A percentile compares a stretch with the other conserved stretches of the same genome.
phyloP scores from a whole-genome alignment of 2,113 vertebrate genomes.

The Albula glossodonta region DNA sequence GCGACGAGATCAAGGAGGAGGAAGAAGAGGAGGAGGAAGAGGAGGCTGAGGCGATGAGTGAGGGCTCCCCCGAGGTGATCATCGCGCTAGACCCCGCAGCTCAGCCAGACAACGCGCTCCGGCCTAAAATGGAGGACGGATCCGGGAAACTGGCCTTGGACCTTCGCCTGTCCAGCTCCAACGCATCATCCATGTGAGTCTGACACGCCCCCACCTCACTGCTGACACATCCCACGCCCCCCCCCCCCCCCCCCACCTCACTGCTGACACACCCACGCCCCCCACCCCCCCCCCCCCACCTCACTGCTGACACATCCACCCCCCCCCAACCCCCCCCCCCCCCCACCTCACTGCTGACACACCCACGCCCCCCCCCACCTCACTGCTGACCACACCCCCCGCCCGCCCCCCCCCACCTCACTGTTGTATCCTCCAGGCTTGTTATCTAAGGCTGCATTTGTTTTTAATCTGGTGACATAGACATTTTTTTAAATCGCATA shows the following conservation, averaged over 20 bases:
- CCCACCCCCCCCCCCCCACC: too few relatives aligned
- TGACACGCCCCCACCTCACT: not conserved
- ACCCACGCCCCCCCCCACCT: not conserved
- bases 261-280: not conserved
- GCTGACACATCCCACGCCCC: not conserved
- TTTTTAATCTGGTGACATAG: too few relatives aligned
- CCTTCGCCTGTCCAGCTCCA: slow-evolving; percentile 87
- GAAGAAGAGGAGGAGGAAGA: slow-evolving; percentile 60
- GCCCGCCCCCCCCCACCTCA: too few relatives aligned
- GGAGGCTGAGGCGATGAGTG: slow-evolving; percentile 64
- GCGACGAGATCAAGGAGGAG: slow-evolving; percentile 89
- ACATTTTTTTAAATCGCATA: too few relatives aligned
- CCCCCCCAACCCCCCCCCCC: too few relatives aligned
- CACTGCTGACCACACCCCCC: too few relatives aligned
- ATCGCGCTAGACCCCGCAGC: slow-evolving; percentile 78
- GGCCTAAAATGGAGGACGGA: slow-evolving; percentile 78
- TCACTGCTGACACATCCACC: too few relatives aligned
- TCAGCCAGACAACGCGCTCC: slow-evolving; percentile 69
- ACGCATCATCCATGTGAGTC: slow-evolving; percentile 89
- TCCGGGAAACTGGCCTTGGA: slow-evolving; percentile 86
- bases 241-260: not conserved
- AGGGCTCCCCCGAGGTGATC: slow-evolving; percentile 74
- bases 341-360: not conserved
- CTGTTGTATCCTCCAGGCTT: too few relatives aligned
- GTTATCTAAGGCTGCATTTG: too few relatives aligned